Evolutionary conservation across 2,113 vertebrate genomes (phyloP).

Genomic region (Dolichotis patagonum): DNA sequence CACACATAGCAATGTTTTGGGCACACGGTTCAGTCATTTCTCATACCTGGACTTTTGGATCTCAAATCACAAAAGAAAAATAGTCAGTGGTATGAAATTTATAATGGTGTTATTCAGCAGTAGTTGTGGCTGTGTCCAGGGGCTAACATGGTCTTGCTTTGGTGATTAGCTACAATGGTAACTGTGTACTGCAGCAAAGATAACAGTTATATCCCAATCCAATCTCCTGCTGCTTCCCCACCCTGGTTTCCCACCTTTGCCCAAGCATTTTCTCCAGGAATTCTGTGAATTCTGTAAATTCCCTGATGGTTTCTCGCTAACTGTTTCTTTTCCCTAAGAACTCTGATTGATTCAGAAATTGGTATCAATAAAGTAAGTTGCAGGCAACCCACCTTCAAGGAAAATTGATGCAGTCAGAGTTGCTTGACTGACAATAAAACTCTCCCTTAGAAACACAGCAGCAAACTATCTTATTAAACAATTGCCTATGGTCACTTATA

Average conservation of each 20-base stretch:
- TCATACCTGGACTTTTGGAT: neutral
- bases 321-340: conserved; percentile 9
- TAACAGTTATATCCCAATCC: neutral
- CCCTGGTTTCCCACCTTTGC: neutral
- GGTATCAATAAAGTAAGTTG: conserved; percentile 18
- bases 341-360: conserved; percentile 45
- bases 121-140: neutral
- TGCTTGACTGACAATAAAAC: neutral
- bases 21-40: neutral
- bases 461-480: neutral
- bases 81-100: neutral
- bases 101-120: neutral
- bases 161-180: neutral
- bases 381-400: neutral
- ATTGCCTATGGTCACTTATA: conserved; percentile 14
- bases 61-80: conserved; percentile 6
- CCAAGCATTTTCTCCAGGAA: neutral
- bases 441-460: neutral
- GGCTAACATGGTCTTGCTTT: neutral
- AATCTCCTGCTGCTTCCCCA: neutral
- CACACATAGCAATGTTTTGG: neutral
- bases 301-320: conserved; percentile 22
- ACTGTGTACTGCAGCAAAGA: neutral
- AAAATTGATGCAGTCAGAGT: conserved; percentile 20
- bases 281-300: neutral